Percentiles rank a stretch among this genome's conserved stretches.
phyloP scores from a whole-genome alignment of 1,140 invertebrate species.

The Alviniconcha marisindica region DNA sequence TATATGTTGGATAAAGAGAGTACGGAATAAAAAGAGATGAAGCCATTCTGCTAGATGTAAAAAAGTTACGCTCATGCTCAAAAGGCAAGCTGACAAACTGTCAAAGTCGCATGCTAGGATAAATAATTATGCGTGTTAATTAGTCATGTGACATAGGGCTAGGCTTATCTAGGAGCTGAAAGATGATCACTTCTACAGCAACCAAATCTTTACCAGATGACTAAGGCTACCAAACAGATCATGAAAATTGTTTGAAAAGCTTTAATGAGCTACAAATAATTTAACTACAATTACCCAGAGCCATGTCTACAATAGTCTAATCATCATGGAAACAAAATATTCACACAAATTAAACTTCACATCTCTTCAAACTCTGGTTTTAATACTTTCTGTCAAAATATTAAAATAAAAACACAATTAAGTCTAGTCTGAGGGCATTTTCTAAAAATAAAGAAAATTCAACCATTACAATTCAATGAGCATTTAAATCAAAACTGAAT shows the following conservation, averaged over 20 bases:
- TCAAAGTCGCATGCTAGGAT: constrained; percentile 26
- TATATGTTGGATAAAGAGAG: constrained; percentile 4
- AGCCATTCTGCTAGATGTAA: constrained; percentile 30
- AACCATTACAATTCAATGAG: background rate
- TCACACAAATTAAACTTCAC: background rate
- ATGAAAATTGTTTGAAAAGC: background rate
- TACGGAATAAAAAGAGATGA: background rate
- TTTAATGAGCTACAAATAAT: background rate
- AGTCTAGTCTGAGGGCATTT: background rate
- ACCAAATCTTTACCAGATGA: constrained; percentile 9
- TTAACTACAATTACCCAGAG: background rate
- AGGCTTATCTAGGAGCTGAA: constrained; percentile 41
- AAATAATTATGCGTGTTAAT: constrained; percentile 23
- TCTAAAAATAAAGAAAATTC: background rate
- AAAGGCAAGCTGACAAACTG: constrained; percentile 14
- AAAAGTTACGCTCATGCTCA: constrained; percentile 19
- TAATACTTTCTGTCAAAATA: background rate
- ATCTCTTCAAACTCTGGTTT: background rate
- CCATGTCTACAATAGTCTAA: background rate
- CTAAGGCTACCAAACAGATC: too few relatives aligned
- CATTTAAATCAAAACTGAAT: background rate
- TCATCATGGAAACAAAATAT: background rate
- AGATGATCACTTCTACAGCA: constrained; percentile 15
- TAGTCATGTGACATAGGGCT: constrained; percentile 29
- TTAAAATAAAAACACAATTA: background rate